Conservation (phyloP, 2,113 vertebrate species). For the Hepsetus odoe region DNA sequence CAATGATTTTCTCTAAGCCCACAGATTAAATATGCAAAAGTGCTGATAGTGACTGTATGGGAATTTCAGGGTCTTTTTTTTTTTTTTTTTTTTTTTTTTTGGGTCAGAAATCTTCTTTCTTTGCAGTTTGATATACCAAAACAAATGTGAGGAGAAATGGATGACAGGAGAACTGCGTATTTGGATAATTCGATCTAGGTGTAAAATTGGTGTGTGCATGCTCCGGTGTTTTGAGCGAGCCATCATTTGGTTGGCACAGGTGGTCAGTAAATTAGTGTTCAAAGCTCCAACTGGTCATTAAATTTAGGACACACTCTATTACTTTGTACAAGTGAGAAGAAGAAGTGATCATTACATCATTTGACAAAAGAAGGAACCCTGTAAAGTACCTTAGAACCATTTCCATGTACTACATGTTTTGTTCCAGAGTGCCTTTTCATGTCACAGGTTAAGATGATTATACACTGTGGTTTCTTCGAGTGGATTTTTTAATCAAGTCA, state of each 20-base stretch:
- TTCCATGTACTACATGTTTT: background rate
- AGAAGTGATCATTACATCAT: background rate
- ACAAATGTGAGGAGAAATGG: background rate
- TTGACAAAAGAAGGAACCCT: background rate
- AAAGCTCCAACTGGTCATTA: background rate
- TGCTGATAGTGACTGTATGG: background rate
- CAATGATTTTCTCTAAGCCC: background rate
- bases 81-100: background rate
- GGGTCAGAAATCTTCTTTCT: background rate
- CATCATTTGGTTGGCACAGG: background rate
- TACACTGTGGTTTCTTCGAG: background rate
- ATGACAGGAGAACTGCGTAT: background rate
- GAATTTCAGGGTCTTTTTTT: background rate
- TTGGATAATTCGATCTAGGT: background rate
- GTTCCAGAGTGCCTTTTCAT: constrained; percentile 9
- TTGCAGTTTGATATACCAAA: constrained; percentile 9
- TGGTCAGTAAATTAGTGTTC: constrained; percentile 5
- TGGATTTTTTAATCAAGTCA: background rate
- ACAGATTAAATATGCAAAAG: constrained; percentile 7
- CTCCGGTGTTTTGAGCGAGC: background rate
- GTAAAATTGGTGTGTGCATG: background rate
- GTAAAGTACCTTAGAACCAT: background rate
- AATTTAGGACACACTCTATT: background rate
- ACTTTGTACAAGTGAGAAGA: background rate
- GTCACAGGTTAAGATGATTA: background rate